Base-by-base conservation (phyloP, 1,140 invertebrate species). In the Lethrus apterus region DNA sequence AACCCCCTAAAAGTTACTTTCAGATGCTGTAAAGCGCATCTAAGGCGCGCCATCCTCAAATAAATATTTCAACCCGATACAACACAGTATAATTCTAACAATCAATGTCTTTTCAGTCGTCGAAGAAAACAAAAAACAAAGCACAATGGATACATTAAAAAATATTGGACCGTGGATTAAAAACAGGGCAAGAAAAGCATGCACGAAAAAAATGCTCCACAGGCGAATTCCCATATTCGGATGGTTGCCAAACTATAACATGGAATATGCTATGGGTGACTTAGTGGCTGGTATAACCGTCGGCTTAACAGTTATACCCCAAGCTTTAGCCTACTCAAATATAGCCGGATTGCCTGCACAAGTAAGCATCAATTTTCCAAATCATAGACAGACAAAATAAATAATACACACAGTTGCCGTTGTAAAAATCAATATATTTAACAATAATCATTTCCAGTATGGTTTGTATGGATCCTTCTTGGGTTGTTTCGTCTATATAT, bases 401-500 rank as follows among this genome's bases (percentile, higher is more conserved):
- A 5, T 33, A 10, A 7, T 40, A 1, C 13, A 19, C 1, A 11
- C n/a, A 23, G 5, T 20, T 8, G 4, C 18, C 21, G 7, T n/a
- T 13, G 11, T 40, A 40, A 4, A 14, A 21, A 20, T 19, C 11
- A 15, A 38, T 1, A 21, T 15, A 15, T 19, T 14, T 14, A 13
- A 10, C 7, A 40, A 8, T 32, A 20, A 32, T 48, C n/a, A 31
- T 68, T 67, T 10, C 14, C 73, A 91, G 80, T 84, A 89, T 66
- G 93, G 92, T 34, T 71, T 96, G 1, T 96, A 95, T 64, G 83
- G 87, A 14, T 89, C 90, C 0, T 95, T 95, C 68, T 68, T 95
- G 58, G 90, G 91, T 20, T 84, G 84, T 62, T 87, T 95, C 63
- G 75, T 94, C 32, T 97, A 97, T 70, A 85, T 89, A 48, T 70